Base-by-base conservation (phyloP, 2,113 vertebrate species). In the Onychostruthus taczanowskii region DNA sequence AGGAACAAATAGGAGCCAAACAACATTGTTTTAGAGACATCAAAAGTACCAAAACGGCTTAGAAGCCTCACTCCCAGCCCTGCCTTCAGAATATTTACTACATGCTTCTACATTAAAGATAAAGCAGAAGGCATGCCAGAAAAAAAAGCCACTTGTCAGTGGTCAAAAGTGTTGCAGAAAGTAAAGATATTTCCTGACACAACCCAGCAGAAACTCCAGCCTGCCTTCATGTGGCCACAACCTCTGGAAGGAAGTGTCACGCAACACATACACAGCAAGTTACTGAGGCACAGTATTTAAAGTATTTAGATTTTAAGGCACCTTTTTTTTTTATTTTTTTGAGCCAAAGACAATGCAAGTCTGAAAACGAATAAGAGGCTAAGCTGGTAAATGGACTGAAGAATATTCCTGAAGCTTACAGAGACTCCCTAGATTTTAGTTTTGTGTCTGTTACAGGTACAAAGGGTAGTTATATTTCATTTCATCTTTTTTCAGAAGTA, bases 401-500 rank as follows among this genome's bases (percentile, higher is more conserved):
- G 50, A 92, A 90, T 61, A 59, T 68, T 89, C 28, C 73, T 67
- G 27, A 92, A 81, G 52, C 84, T 80, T 74, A n/a, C 5, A 91
- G 62, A 66, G 46, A 74, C 58, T 74, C 72, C 59, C 74, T 64
- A 96, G 55, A 86, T 90, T 94, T 73, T 74, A 90, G 35, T 41
- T 91, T 85, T 91, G 16, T 80, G 52, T 80, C 75, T 89, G 87
- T 94, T 84, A 83, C 73, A 69, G 31, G 26, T 74, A 95, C 80
- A 94, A 95, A 96, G n/a, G 28, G 13, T 56, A 78, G 39, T 74
- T 92, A 70, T 53, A 86, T 43, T 94, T 95, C 64, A 52, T 86
- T 63, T 95, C 27, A 49, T 94, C 79, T 76, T 83, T 83, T 92
- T 94, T 88, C 76, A 92, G 50, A 92, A 75, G 86, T 24, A 89